Base-by-base conservation (phyloP, 2,888 invertebrate genomes). In the Eledona agricola region DNA sequence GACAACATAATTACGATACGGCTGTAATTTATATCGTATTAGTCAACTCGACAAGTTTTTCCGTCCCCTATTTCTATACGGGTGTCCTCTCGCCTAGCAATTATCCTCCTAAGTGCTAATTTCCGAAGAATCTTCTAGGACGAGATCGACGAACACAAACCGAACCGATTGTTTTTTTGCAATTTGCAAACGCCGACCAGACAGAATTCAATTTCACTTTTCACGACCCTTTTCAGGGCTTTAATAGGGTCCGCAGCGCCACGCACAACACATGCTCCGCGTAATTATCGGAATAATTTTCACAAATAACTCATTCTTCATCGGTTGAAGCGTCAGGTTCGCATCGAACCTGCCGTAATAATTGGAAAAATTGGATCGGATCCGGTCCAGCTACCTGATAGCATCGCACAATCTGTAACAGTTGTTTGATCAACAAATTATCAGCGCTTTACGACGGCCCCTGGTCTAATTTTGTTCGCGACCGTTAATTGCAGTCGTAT, bases 21-120 rank as follows among this genome's bases (percentile, higher is more conserved):
- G 55, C 70, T 69, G 71, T 74, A 75, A 76, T 76, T 76, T 75
- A 75, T 75, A 72, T 72, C 74, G 70, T 73, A 75, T 76, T 76
- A 76, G 73, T 67, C 66, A 64, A 60, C 47, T 52, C 54, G 58
- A 58, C 63, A 59, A 56, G 63, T 69, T 66, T 71, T 71, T 70
- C 62, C 58, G 55, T 51, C 60, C 50, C 51, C 54, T 35, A 43
- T 37, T 47, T 57, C 64, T 60, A 62, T 66, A 65, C 69, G 69
- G 68, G 68, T 69, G 70, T 71, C 69, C 67, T 59, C 52, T 45
- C 40, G 57, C 57, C 56, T 58, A 63, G 64, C 65, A 71, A 70
- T 71, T 70, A 71, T 69, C 65, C 56, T 61, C 57, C 65, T 63
- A 66, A 66, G 67, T 66, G 65, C 65, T 70, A 68, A 69, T 70